A percentile compares a stretch with the other conserved stretches of the same genome.
Evolutionary conservation across 2,888 invertebrate genomes (phyloP).

Genomic region (Trisateles emortualis): DNA sequence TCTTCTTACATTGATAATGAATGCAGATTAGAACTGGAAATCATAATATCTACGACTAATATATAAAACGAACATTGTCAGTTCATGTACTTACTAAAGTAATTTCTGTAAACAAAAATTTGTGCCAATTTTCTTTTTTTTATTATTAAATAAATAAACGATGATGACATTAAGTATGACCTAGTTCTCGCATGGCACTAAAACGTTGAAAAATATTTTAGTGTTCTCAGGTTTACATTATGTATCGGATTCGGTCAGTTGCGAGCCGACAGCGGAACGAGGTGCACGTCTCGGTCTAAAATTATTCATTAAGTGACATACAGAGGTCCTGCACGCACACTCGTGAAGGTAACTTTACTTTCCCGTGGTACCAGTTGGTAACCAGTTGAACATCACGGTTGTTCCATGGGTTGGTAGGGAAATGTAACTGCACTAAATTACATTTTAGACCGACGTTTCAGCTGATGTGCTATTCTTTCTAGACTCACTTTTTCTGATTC

Average conservation of each 20-base stretch:
- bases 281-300: no score
- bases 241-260: not conserved
- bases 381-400: no score
- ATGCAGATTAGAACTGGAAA: not conserved
- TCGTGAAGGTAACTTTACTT: no score
- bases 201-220: not conserved
- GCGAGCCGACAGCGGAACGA: not conserved
- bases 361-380: no score
- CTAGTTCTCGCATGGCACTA: not conserved
- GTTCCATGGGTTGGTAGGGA: no score
- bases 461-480: slow-evolving; percentile 76
- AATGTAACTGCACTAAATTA: not conserved
- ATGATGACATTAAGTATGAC: not conserved
- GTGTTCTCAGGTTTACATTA: not conserved
- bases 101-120: slow-evolving; percentile 32
- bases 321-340: no score
- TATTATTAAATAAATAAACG: slow-evolving; percentile 6
- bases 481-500: slow-evolving; percentile 70
- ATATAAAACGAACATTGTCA: slow-evolving; percentile 9
- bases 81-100: not conserved
- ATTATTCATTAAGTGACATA: no score
- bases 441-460: slow-evolving; percentile 82
- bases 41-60: slow-evolving; percentile 2
- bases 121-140: slow-evolving; percentile 36
- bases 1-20: not conserved